phyloP scores from a whole-genome alignment of 2,797 vertebrate species.

The Propithecus perrieri region DNA sequence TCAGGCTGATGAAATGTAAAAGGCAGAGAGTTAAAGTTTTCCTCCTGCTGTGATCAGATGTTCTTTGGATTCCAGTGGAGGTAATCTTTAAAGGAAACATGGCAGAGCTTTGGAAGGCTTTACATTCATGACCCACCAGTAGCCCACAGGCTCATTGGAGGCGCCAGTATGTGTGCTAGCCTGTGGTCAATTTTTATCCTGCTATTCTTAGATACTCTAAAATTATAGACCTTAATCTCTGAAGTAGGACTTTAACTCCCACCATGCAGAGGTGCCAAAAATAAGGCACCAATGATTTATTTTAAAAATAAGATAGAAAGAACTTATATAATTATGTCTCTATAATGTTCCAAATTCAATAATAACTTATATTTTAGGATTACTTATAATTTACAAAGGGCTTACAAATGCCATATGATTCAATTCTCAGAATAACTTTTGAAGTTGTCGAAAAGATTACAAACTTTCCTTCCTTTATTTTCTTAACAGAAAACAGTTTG shows the following conservation, averaged over 20 bases:
- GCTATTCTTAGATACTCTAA: slow-evolving; percentile 57
- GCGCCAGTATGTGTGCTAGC: background rate
- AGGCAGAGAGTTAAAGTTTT: slow-evolving; percentile 11
- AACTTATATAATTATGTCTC: background rate
- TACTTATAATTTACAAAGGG: background rate
- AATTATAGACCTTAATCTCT: slow-evolving; percentile 48
- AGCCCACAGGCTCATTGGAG: slow-evolving; percentile 50
- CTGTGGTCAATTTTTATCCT: slow-evolving; percentile 29
- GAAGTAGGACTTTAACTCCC: slow-evolving; percentile 55
- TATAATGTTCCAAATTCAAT: background rate
- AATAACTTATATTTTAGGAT: background rate
- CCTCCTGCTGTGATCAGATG: slow-evolving; percentile 62
- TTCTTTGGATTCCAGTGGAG: slow-evolving; percentile 50
- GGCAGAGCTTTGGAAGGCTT: slow-evolving; percentile 58
- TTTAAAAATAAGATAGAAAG: slow-evolving; percentile 40
- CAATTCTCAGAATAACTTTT: background rate
- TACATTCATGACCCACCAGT: slow-evolving; percentile 2
- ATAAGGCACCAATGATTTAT: slow-evolving; percentile 15
- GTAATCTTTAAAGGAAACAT: slow-evolving; percentile 73
- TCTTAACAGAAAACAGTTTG: background rate
- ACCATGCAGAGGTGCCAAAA: slow-evolving; percentile 26
- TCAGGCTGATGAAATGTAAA: background rate
- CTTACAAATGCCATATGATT: background rate
- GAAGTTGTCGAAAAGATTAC: background rate
- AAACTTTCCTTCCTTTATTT: background rate